These are phyloP conservation scores for Phainopepla nitens DNA, from an alignment of 2,113 vertebrate species.

Conservation along the genomic window DNA sequence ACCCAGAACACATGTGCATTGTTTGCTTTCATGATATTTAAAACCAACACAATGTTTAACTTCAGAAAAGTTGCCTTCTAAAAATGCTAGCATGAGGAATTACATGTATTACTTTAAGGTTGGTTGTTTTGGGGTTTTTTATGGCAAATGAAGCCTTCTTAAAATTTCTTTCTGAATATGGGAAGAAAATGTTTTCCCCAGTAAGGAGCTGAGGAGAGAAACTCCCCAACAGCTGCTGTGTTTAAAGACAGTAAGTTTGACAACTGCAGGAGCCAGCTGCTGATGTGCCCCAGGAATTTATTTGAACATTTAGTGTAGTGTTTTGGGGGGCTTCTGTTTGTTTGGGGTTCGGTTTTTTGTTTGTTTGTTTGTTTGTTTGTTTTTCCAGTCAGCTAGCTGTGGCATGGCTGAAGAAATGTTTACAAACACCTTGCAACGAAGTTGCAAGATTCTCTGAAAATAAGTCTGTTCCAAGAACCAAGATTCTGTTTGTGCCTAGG, in stretches of 20 bases:
- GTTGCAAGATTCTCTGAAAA: neutral
- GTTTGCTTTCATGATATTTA: neutral
- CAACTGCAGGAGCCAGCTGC: neutral
- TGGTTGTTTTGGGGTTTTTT: neutral
- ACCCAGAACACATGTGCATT: neutral
- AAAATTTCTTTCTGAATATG: neutral
- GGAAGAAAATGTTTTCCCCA: neutral
- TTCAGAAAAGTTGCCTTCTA: neutral
- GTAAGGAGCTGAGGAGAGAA: neutral
- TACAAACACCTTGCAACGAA: neutral
- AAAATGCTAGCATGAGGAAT: neutral
- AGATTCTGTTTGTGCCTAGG: neutral
- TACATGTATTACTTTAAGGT: neutral
- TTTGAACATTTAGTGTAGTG: neutral
- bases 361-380: too few relatives aligned
- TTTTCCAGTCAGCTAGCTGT: neutral
- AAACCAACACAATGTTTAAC: neutral
- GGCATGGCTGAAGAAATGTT: neutral
- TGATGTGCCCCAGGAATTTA: neutral
- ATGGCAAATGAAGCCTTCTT: neutral
- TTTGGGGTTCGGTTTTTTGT: too few relatives aligned
- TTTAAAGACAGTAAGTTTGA: neutral
- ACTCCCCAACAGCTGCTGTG: neutral
- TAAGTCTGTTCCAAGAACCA: neutral
- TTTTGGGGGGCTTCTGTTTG: too few relatives aligned